Evolutionary conservation across 2,888 invertebrate genomes (phyloP).

Genomic region (Sesamia inferens): DNA sequence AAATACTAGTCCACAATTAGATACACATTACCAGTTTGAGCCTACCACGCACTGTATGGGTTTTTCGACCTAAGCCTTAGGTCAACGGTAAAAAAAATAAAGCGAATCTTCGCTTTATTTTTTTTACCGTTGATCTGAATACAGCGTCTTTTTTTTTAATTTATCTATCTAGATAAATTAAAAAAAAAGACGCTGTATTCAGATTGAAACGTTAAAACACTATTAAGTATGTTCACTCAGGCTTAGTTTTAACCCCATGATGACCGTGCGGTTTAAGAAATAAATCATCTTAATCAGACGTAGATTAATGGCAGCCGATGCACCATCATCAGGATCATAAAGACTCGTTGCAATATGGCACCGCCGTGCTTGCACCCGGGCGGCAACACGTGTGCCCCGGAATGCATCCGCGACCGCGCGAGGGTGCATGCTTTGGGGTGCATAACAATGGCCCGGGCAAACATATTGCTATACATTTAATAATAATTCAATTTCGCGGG

Average conservation of each 20-base stretch:
- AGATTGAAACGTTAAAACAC: neutral
- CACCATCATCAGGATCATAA: slow-evolving; percentile 58
- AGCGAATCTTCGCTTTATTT: too few species aligned
- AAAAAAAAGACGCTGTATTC: neutral
- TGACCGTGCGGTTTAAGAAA: slow-evolving; percentile 21
- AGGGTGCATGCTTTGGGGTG: slow-evolving; percentile 68
- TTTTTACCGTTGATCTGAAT: too few species aligned
- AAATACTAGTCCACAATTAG: neutral
- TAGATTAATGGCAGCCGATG: slow-evolving; percentile 54
- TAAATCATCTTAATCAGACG: slow-evolving; percentile 40
- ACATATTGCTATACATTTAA: slow-evolving; percentile 74
- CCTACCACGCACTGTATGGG: too few species aligned
- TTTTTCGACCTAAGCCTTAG: too few species aligned
- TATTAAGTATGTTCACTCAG: neutral
- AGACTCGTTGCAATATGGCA: slow-evolving; percentile 66
- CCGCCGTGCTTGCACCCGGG: slow-evolving; percentile 62
- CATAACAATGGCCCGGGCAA: slow-evolving; percentile 70
- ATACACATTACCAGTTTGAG: too few species aligned
- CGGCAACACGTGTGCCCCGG: slow-evolving; percentile 83
- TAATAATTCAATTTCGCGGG: slow-evolving; percentile 79
- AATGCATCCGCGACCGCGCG: slow-evolving; percentile 72
- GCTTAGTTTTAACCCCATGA: neutral
- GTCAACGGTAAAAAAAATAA: too few species aligned
- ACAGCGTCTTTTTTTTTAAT: too few species aligned
- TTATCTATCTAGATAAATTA: too few species aligned